A percentile compares a stretch with the other conserved stretches of the same genome.
Conservation (phyloP, 2,113 vertebrate species). For the Rhagologus leucostigma region DNA sequence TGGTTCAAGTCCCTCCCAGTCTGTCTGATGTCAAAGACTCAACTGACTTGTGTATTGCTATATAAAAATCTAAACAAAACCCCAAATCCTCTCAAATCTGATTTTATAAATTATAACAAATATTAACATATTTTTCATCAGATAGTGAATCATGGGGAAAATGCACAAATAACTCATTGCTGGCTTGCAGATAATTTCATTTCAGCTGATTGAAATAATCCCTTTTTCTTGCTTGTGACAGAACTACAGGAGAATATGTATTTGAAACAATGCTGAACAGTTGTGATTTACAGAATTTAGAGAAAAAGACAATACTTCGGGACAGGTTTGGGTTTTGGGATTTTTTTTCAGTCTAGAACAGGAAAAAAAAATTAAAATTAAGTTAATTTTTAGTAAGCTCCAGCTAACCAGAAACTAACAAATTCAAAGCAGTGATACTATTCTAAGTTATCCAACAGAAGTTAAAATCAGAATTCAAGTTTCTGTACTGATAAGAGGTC, state of each 20-base stretch:
- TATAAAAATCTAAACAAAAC: neutral
- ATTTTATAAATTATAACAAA: neutral
- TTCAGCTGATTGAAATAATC: conserved; percentile 25
- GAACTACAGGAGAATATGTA: neutral
- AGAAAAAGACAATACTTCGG: neutral
- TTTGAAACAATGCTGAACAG: neutral
- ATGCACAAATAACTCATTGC: neutral
- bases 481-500: neutral
- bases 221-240: neutral
- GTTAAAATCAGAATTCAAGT: neutral
- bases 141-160: neutral
- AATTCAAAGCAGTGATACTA: too few relatives aligned
- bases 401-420: neutral
- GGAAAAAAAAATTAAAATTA: neutral
- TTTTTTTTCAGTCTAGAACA: neutral
- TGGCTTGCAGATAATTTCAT: neutral
- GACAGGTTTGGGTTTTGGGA: neutral
- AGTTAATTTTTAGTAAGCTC: neutral
- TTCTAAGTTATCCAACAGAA: neutral
- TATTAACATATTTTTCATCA: neutral
- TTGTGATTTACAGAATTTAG: neutral
- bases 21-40: neutral
- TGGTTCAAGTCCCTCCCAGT: neutral
- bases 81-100: neutral
- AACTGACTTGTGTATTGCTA: neutral